phyloP scores from a whole-genome alignment of 2,888 invertebrate species.

The Leucozona laternaria region DNA sequence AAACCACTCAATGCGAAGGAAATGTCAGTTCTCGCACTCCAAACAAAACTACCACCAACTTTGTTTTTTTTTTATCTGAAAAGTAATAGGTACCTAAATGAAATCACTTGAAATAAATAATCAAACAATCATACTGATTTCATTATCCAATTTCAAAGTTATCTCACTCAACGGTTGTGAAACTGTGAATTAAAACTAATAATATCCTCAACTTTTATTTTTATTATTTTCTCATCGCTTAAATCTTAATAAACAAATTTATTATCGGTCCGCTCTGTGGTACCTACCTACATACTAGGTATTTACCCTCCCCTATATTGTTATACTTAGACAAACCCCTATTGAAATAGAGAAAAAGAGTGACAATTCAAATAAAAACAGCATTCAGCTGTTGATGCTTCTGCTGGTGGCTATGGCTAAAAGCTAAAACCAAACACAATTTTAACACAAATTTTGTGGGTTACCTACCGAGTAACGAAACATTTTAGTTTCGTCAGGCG shows the following conservation, averaged over 20 bases:
- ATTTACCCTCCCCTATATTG: not conserved
- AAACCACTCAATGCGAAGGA: too few relatives aligned
- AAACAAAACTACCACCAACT: too few relatives aligned
- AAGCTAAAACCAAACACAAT: not conserved
- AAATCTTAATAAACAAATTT: constrained; percentile 11
- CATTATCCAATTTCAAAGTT: constrained; percentile 21
- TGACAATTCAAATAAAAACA: not conserved
- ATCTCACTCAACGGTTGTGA: constrained; percentile 1
- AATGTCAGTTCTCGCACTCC: too few relatives aligned
- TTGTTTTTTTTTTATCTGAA: too few relatives aligned
- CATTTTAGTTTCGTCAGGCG: not conserved
- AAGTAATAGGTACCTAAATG: too few relatives aligned
- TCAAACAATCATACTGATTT: constrained; percentile 15
- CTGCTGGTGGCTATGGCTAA: not conserved
- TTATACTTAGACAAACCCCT: constrained; percentile 13
- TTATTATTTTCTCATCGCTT: constrained; percentile 2
- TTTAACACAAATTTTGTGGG: constrained; percentile 11
- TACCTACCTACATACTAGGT: too few relatives aligned
- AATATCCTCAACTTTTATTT: not conserved
- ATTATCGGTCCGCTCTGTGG: not conserved
- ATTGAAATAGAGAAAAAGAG: not conserved
- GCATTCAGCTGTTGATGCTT: not conserved
- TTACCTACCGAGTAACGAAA: not conserved
- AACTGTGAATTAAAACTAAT: constrained; percentile 16
- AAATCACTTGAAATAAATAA: not conserved